Base-by-base conservation (phyloP, 2,113 vertebrate species). In the Picathartes gymnocephalus region DNA sequence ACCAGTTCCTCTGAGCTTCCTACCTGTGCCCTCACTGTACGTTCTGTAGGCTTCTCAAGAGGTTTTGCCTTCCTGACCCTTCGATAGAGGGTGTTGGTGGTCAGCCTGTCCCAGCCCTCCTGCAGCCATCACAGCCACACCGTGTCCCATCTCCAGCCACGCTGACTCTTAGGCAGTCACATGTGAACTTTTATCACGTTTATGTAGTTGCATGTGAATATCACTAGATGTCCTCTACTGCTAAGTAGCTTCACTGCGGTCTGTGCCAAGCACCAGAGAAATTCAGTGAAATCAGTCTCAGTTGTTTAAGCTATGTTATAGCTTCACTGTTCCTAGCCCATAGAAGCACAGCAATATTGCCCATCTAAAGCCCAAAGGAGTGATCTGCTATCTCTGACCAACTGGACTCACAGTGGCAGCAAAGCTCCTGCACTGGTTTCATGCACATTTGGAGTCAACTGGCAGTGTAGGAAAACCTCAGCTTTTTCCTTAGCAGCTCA, bases 181-280 rank as follows among this genome's bases (percentile, higher is more conserved):
- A 51, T 0, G 20, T 69, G 62, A 89, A 73, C 58, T 71, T 88
- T 18, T 27, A 24, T n/a, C 4, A 2, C 7, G 5, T 86, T 84
- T 92, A 69, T 97, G 92, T 58, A 93, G 71, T 96, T 97, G 48
- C 90, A 73, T 48, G 21, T 73, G 78, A 74, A 3, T 47, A 91
- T 94, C 96, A 95, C 96, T 96, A 97, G 96, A 92, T 94, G 95
- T 94, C 96, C 80, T 94, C 90, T 90, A 79, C 69, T 44, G 71
- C 88, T 70, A 80, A 88, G 77, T 11, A 86, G 95, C 91, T 74
- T 92, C 65, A 92, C 10, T 0, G 0, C 61, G 51, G 15, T 51
- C 42, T 21, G 23, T 62, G 81, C 65, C 80, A 77, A 92, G 57
- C 64, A 44, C 74, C 45, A 48, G 6, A 60, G 69, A 96, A 91